Conservation (phyloP, 2,888 invertebrate species). For the Sinohyriopsis cumingii region DNA sequence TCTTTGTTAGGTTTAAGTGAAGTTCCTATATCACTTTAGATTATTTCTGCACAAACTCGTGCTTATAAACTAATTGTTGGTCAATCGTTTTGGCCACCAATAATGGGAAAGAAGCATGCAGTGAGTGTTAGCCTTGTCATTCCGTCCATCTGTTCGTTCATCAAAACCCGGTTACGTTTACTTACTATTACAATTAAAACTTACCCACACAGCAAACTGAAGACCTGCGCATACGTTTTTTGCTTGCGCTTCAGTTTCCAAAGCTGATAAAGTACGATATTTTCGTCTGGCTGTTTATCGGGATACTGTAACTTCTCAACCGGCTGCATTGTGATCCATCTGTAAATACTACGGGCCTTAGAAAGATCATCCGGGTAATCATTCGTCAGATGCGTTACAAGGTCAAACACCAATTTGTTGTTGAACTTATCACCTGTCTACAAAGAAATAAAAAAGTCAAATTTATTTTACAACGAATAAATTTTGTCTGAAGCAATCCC, state of each 20-base stretch:
- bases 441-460: neutral
- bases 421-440: neutral
- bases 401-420: slow-evolving; percentile 32
- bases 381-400: slow-evolving; percentile 42
- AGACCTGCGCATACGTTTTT: slow-evolving; percentile 63
- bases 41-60: too few species aligned
- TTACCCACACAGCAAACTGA: slow-evolving; percentile 57
- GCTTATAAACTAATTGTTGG: too few species aligned
- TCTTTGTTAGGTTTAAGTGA: too few species aligned
- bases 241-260: slow-evolving; percentile 57
- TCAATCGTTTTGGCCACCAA: too few species aligned
- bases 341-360: slow-evolving; percentile 58
- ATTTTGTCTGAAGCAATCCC: neutral
- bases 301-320: slow-evolving; percentile 44
- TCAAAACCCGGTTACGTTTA: too few species aligned
- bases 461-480: neutral
- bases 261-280: slow-evolving; percentile 56
- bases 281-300: slow-evolving; percentile 43
- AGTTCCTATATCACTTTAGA: too few species aligned
- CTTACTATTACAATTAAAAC: too few species aligned
- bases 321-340: slow-evolving; percentile 60
- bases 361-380: slow-evolving; percentile 41
- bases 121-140: too few species aligned
- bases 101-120: too few species aligned
- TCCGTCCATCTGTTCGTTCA: too few species aligned